Base-by-base conservation (phyloP, 1,140 invertebrate species). In the Caenorhabditis inopinata region DNA sequence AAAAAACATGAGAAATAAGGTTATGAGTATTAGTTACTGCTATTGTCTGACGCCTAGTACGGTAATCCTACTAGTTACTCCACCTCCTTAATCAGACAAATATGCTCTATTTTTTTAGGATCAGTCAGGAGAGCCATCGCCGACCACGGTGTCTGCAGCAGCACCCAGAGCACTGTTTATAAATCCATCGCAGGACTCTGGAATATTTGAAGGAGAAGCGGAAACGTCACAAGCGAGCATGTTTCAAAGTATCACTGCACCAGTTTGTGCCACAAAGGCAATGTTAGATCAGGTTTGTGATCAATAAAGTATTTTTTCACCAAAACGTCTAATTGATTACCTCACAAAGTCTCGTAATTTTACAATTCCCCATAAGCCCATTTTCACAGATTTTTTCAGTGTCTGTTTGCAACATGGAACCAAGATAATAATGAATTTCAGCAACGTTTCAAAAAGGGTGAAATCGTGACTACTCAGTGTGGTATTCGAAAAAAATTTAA, bases 401-500 rank as follows among this genome's bases (percentile, higher is more conserved):
- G n/a, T n/a, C n/a, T n/a, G n/a, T n/a, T n/a, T n/a, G n/a, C n/a
- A n/a, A n/a, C n/a, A n/a, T n/a, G n/a, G n/a, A n/a, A n/a, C n/a
- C n/a, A n/a, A n/a, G n/a, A n/a, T n/a, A n/a, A 46, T 58, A 48
- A 82, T 68, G 6, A 12, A 48, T 45, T 83, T 27, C 47, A 84
- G 82, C 75, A 81, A 46, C 48, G 83, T 35, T 84, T 85, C 81
- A 84, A 78, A 81, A 85, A 99, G 90, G 97, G 96, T 81, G 96
- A 99, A 90, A 94, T 98, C 85, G 95, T 99, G 38, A 93, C 94
- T 32, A 96, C 95, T 58, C 94, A 95, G 53, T 96, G 94, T 88
- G 96, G 96, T 82, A 96, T 98, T 84, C 91, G 96, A 3, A 98
- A 98, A 91, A 98, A 98, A 91, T 99, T 96, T 89, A 99, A 99